Conservation (phyloP, 2,888 invertebrate genomes). For the Apodemia zela region DNA sequence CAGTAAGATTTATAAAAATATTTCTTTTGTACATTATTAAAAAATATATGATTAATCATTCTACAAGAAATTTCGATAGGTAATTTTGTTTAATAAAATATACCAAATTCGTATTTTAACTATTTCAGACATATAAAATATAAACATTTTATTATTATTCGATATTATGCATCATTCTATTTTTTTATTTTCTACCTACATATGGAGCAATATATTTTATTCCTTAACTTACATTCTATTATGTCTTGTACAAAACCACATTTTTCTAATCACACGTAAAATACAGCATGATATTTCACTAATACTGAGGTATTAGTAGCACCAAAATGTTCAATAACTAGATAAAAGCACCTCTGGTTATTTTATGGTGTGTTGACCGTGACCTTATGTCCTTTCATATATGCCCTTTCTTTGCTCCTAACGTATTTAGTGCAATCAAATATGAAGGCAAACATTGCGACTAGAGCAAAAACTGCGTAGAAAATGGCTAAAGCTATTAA, state of each 20-base stretch:
- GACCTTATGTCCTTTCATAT: slow-evolving; percentile 72
- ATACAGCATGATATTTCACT: slow-evolving; percentile 13
- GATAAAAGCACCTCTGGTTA: slow-evolving; percentile 22
- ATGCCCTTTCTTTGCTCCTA: slow-evolving; percentile 73
- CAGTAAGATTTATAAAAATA: background rate
- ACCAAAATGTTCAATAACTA: slow-evolving; percentile 23
- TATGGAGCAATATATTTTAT: background rate
- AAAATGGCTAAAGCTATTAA: slow-evolving; percentile 82
- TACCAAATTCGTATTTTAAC: background rate
- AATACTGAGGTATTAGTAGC: slow-evolving; percentile 27
- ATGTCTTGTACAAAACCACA: background rate
- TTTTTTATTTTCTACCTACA: background rate
- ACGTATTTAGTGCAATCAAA: slow-evolving; percentile 78
- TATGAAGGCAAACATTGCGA: slow-evolving; percentile 82
- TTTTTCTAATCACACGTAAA: too few species aligned
- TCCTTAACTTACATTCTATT: background rate
- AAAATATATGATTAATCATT: background rate
- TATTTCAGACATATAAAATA: background rate
- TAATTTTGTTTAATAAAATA: slow-evolving; percentile 2
- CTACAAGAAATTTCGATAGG: background rate
- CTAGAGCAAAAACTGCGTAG: slow-evolving; percentile 80
- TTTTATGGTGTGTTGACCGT: slow-evolving; percentile 81
- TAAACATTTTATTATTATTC: background rate
- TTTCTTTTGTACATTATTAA: slow-evolving; percentile 18
- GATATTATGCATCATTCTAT: background rate